phyloP scores from a whole-genome alignment of 2,113 vertebrate species.

The Cephalopholis sonnerati region DNA sequence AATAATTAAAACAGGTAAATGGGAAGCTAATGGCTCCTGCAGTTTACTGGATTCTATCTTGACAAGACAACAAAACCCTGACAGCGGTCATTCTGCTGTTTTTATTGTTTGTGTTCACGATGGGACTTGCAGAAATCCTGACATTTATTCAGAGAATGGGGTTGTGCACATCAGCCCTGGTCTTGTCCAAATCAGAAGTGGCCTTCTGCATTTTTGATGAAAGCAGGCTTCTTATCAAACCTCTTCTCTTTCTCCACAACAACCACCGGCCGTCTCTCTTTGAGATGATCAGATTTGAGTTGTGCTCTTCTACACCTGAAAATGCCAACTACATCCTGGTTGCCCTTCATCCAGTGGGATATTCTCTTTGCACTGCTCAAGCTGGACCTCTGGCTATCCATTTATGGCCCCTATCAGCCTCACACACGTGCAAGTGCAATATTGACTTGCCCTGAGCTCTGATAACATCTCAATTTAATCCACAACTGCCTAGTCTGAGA shows the following conservation, averaged over 20 bases:
- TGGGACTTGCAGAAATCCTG: slow-evolving; percentile 1
- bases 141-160: slow-evolving; percentile 14
- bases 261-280: not conserved
- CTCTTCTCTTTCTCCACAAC: not conserved
- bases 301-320: slow-evolving; percentile 7
- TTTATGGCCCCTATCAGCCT: slow-evolving; percentile 65
- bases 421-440: slow-evolving; percentile 61
- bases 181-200: slow-evolving; percentile 11
- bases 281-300: not conserved
- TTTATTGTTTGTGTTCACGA: slow-evolving; percentile 22
- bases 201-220: slow-evolving; percentile 29
- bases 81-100: not conserved
- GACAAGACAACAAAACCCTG: not conserved
- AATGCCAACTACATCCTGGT: slow-evolving; percentile 10
- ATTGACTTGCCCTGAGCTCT: slow-evolving; percentile 64
- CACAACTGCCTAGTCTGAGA: slow-evolving; percentile 56
- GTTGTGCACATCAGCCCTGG: not conserved
- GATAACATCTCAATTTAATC: slow-evolving; percentile 79
- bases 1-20: slow-evolving; percentile 64
- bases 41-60: slow-evolving; percentile 33
- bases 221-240: not conserved
- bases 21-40: slow-evolving; percentile 35
- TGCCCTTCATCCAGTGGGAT: slow-evolving; percentile 23
- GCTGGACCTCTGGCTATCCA: slow-evolving; percentile 45
- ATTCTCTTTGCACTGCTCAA: slow-evolving; percentile 1